Evolutionary conservation across 2,113 vertebrate genomes (phyloP).

Genomic region (Thunnus maccoyii): DNA sequence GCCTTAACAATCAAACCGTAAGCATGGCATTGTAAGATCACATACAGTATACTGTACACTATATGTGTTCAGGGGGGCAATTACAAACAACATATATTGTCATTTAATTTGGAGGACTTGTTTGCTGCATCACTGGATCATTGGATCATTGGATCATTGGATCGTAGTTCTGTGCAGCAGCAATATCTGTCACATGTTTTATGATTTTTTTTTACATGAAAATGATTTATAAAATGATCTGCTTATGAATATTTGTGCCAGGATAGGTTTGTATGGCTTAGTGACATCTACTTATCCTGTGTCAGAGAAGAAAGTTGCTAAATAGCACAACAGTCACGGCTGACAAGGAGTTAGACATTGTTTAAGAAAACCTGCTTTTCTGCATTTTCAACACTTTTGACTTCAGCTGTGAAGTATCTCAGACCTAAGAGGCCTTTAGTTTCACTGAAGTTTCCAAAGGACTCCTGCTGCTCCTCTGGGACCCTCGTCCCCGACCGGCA

Average conservation of each 20-base stretch:
- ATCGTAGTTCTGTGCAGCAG: neutral
- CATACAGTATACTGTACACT: no score
- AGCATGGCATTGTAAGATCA: neutral
- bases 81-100: neutral
- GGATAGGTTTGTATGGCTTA: constrained; percentile 1
- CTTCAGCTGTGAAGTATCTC: constrained; percentile 83
- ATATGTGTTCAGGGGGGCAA: neutral
- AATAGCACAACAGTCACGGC: constrained; percentile 68
- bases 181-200: neutral
- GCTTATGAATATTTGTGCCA: neutral
- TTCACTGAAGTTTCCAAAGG: constrained; percentile 75
- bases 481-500: constrained; percentile 74
- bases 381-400: constrained; percentile 79
- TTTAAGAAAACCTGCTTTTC: constrained; percentile 76
- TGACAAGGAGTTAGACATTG: constrained; percentile 73
- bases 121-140: neutral
- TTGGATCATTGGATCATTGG: no score
- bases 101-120: neutral
- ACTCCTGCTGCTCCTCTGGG: constrained; percentile 80
- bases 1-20: neutral
- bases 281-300: constrained; percentile 60
- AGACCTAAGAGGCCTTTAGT: constrained; percentile 80
- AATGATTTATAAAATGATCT: neutral
- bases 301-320: constrained; percentile 61
- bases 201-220: neutral